Evolutionary conservation across 2,797 vertebrate genomes (phyloP).

Genomic region (Discoglossus pictus): DNA sequence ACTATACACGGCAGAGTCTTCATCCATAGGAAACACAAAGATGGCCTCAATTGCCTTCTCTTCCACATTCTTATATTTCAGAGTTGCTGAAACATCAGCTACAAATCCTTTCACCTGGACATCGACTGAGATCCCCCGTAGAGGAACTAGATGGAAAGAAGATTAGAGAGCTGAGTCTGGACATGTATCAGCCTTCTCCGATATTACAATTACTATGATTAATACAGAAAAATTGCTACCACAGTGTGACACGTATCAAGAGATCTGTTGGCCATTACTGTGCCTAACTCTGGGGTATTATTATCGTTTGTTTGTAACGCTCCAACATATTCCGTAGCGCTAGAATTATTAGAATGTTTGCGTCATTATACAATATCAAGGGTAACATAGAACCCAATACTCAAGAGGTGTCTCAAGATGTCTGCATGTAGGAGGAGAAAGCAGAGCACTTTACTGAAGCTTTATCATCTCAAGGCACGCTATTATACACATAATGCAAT

Average conservation of each 20-base stretch:
- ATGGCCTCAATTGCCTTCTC: constrained; percentile 71
- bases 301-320: no score
- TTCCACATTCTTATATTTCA: constrained; percentile 78
- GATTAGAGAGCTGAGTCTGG: neutral
- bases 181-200: neutral
- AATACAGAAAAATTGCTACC: neutral
- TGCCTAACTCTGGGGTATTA: neutral
- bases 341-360: no score
- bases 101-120: constrained; percentile 75
- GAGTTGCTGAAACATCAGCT: constrained; percentile 73
- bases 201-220: neutral
- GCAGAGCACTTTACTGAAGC: no score
- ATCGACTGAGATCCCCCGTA: constrained; percentile 75
- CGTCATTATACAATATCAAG: no score
- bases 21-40: constrained; percentile 81
- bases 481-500: no score
- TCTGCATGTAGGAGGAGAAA: no score
- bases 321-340: no score
- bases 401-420: no score
- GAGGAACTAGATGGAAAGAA: constrained; percentile 67
- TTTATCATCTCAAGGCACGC: no score
- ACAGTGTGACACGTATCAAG: no score
- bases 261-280: neutral
- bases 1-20: constrained; percentile 78
- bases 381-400: no score